phyloP scores from a whole-genome alignment of 1,140 invertebrate genomes.

The Sinella curviseta region DNA sequence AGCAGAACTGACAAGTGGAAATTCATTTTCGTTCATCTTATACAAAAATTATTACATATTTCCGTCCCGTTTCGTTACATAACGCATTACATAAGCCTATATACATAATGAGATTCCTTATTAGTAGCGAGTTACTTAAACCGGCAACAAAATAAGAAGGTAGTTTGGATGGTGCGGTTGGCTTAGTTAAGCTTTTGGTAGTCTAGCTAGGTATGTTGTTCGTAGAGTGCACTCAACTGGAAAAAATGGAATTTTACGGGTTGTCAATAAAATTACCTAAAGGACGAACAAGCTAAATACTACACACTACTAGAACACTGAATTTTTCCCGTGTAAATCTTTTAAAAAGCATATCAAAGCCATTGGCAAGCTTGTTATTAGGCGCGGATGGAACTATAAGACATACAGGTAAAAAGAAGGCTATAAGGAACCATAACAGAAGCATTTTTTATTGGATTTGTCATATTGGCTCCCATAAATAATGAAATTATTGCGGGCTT shows the following conservation, averaged over 20 bases:
- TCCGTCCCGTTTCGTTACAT: not conserved
- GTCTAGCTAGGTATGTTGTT: not conserved
- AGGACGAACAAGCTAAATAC: not conserved
- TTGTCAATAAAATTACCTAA: conserved; percentile 4
- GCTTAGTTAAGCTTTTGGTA: not conserved
- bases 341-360: too few species aligned
- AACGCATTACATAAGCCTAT: too few species aligned
- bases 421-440: not conserved
- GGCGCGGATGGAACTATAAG: too few species aligned
- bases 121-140: not conserved
- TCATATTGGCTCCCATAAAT: conserved; percentile 6
- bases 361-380: too few species aligned
- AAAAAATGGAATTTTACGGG: not conserved
- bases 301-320: not conserved
- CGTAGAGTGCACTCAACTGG: not conserved
- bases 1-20: not conserved
- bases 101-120: not conserved
- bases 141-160: not conserved
- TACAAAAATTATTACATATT: not conserved
- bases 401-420: too few species aligned
- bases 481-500: conserved; percentile 6
- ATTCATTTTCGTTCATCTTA: not conserved
- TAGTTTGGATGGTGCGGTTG: too few species aligned
- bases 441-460: not conserved
- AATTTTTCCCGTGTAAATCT: not conserved